Evolutionary conservation across 30 jellyfish, hydroid and myxozoan species (phyloP).

Genomic region (Hydra vulgaris): DNA sequence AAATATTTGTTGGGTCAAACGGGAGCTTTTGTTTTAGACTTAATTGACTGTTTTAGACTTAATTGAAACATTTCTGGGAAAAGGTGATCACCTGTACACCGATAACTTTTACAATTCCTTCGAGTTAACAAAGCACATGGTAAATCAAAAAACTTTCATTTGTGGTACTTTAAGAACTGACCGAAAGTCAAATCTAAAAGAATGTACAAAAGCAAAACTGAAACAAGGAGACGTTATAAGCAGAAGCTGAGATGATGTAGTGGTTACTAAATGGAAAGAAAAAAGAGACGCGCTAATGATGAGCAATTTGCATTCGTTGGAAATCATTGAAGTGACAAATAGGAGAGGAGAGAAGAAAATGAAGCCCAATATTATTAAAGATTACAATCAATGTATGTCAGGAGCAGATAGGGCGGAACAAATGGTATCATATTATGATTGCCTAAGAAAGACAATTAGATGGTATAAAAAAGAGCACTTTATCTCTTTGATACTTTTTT

Average conservation of each 20-base stretch:
- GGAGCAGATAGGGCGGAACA: constrained; percentile 14
- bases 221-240: constrained; percentile 14
- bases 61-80: neutral
- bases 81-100: constrained; percentile 12
- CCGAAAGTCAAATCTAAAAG: constrained; percentile 6
- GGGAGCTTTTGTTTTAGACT: too few relatives aligned
- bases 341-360: constrained; percentile 17
- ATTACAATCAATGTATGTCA: constrained; percentile 17
- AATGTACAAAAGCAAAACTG: constrained; percentile 2
- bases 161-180: constrained; percentile 22
- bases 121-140: constrained; percentile 4
- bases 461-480: constrained; percentile 26
- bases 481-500: constrained; percentile 9
- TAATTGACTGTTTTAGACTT: constrained; percentile 8
- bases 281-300: constrained; percentile 20
- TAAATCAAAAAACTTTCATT: neutral
- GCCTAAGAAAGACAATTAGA: constrained; percentile 1
- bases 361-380: constrained; percentile 24
- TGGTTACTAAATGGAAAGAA: constrained; percentile 17
- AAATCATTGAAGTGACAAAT: constrained; percentile 24
- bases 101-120: constrained; percentile 30
- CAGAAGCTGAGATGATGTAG: constrained; percentile 10
- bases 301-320: constrained; percentile 1
- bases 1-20: constrained; percentile 7
- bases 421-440: constrained; percentile 16